Conservation (phyloP, 2,888 invertebrate genomes). For the Noctua pronuba region DNA sequence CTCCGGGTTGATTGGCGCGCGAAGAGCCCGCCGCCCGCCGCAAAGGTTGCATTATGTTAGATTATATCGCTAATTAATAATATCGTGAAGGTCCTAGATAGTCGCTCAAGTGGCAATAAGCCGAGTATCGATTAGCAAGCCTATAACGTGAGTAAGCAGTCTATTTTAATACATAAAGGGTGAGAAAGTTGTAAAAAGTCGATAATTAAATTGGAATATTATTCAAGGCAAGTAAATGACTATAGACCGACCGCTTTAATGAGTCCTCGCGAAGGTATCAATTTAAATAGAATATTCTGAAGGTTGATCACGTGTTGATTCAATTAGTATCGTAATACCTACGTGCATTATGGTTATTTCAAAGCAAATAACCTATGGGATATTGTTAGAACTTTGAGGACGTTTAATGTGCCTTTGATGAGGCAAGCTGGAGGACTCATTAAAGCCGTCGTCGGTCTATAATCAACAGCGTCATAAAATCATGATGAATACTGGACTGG, state of each 20-base stretch:
- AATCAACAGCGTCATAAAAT: background rate
- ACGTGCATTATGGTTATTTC: too few species aligned
- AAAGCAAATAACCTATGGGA: too few species aligned
- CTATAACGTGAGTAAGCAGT: slow-evolving; percentile 15
- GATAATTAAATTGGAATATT: background rate
- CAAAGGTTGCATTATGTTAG: slow-evolving; percentile 48
- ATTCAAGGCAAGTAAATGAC: background rate
- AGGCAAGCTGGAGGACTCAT: too few species aligned
- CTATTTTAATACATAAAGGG: slow-evolving; percentile 41
- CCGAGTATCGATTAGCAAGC: slow-evolving; percentile 68
- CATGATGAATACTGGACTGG: background rate
- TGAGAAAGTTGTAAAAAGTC: slow-evolving; percentile 7
- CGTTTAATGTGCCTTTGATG: too few species aligned
- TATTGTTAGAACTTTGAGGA: too few species aligned
- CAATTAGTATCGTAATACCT: too few species aligned
- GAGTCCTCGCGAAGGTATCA: too few species aligned
- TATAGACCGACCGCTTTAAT: too few species aligned
- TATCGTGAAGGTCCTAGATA: slow-evolving; percentile 69
- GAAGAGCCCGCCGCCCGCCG: slow-evolving; percentile 36
- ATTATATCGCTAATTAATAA: slow-evolving; percentile 69
- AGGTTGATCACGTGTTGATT: too few species aligned
- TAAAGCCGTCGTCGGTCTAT: too few species aligned
- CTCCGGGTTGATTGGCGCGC: slow-evolving; percentile 54
- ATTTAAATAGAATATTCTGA: too few species aligned
- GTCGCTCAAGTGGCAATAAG: slow-evolving; percentile 74